Evolutionary conservation across 1,140 invertebrate species (phyloP).

Genomic region (Himalopsyche phryganea): DNA sequence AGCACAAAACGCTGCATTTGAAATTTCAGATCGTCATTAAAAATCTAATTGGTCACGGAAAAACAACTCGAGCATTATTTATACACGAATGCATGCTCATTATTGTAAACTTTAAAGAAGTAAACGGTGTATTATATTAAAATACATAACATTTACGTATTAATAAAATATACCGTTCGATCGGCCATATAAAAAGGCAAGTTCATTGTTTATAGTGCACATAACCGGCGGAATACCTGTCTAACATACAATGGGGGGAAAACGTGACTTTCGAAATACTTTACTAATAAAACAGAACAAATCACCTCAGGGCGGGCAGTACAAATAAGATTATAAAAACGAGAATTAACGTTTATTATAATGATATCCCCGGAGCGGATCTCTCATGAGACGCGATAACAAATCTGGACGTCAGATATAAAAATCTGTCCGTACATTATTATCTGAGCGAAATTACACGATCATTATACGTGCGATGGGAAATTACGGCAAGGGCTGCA

Average conservation of each 20-base stretch:
- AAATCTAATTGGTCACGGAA: background rate
- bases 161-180: background rate
- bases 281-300: background rate
- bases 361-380: background rate
- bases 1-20: no score
- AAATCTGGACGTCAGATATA: no score
- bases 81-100: background rate
- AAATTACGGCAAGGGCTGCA: no score
- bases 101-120: background rate
- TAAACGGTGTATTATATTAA: background rate
- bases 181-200: no score
- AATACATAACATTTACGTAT: no score
- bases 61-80: background rate
- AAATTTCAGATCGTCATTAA: background rate
- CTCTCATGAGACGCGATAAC: no score
- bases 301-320: background rate
- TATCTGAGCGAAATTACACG: no score
- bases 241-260: slow-evolving; percentile 1
- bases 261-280: slow-evolving; percentile 8
- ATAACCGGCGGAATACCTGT: no score
- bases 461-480: no score
- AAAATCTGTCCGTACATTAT: no score
- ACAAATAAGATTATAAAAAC: slow-evolving; percentile 18
- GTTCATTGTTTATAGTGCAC: no score
- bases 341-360: slow-evolving; percentile 13